Base-by-base conservation (phyloP, 2,797 vertebrate species). In the Mus caroli region DNA sequence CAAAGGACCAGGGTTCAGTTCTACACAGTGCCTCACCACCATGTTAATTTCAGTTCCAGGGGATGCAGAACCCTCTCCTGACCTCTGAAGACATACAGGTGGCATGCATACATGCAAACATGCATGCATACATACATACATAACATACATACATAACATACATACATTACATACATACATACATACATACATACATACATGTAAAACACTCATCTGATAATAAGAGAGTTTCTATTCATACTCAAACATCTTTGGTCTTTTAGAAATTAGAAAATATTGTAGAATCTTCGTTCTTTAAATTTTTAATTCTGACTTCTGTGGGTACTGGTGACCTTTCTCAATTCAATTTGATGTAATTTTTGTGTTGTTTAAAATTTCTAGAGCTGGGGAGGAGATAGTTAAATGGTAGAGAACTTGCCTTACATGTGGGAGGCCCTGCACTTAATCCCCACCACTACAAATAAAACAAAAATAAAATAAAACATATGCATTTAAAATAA, bases 181-280 rank as follows among this genome's bases (percentile, higher is more conserved):
- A n/a, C 19, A 40, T 43, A 17, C 40, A 67, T 24, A 60, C 22
- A 26, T 60, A 24, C 22, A 60, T 67, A 40, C n/a, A 60, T n/a
- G 69, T 71, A 76, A 76, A 24, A 46, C 22, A 76, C 73, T 76
- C 26, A 84, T 58, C 24, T 83, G 79, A 17, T 80, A 80, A 58
- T 84, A 60, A 87, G 46, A 88, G 67, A 54, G 76, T 95, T 85
- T 50, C 37, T 92, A 7, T 54, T 31, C 4, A 46, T 20, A 54
- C 6, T n/a, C 22, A 95, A 40, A 88, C 31, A 9, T 88, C 80
- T 78, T 22, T 89, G n/a, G 56, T 82, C 34, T 85, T 92, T 13
- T 19, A 64, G 88, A 92, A 94, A 78, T 64, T 94, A 58, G 54
- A 92, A 90, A 50, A 73, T 78, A 31, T 11, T 84, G 1, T 77